A percentile compares a stretch with the other conserved stretches of the same genome.
phyloP scores from a whole-genome alignment of 2,797 vertebrate genomes.

The Vireo griseus region DNA sequence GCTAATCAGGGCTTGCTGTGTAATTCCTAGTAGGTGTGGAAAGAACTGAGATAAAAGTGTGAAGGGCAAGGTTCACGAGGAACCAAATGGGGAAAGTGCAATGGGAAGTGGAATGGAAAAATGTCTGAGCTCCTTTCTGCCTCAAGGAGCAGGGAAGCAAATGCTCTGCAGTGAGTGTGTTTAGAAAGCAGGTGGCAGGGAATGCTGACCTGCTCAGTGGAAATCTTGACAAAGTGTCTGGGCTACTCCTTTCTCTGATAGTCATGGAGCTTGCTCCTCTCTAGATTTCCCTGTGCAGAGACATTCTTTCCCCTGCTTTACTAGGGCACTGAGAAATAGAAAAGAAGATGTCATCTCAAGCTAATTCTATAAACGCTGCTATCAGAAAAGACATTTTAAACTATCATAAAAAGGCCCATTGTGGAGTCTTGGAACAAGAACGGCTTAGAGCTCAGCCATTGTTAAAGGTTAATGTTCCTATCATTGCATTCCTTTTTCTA shows the following conservation, averaged over 20 bases:
- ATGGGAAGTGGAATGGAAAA: not conserved
- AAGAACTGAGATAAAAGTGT: not conserved
- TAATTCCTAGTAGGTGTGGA: not conserved
- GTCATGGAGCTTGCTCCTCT: not conserved
- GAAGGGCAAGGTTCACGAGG: not conserved
- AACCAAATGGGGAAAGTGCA: not conserved
- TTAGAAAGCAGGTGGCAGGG: not conserved
- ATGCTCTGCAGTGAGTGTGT: not conserved
- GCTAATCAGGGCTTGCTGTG: not conserved
- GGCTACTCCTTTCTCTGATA: not conserved
- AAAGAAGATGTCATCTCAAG: constrained; percentile 34
- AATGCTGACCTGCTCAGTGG: not conserved
- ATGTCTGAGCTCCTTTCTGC: not conserved
- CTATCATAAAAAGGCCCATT: not conserved
- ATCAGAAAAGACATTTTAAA: constrained; percentile 50
- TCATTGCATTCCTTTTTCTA: constrained; percentile 46
- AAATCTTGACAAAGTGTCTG: not conserved
- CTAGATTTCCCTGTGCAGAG: not conserved
- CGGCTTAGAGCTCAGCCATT: constrained; percentile 21
- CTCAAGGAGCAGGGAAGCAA: not conserved
- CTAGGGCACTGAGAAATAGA: not conserved
- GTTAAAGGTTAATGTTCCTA: constrained; percentile 59
- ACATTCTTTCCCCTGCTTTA: not conserved
- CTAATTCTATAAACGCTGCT: constrained; percentile 9
- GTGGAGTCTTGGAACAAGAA: constrained; percentile 26